Percentiles rank a stretch among this genome's conserved stretches.
Conservation (phyloP, 1,140 invertebrate species). For the Pachyrhynchus sulphureomaculatus region DNA sequence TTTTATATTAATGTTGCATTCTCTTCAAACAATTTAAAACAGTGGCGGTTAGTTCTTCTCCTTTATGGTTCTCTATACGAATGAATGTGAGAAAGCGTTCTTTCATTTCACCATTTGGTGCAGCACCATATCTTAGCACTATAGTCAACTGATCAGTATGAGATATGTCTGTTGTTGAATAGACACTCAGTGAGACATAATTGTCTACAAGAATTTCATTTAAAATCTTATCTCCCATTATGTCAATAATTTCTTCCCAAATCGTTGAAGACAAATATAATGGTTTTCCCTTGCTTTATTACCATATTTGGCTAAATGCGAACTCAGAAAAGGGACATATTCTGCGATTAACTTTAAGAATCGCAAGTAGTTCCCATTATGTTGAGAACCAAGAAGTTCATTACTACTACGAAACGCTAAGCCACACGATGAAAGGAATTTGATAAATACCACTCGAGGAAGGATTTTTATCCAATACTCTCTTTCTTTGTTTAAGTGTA, state of each 20-base stretch:
- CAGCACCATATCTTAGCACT: conserved; percentile 39
- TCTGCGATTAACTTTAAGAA: too few species aligned
- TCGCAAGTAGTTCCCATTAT: conserved; percentile 40
- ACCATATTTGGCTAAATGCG: conserved; percentile 27
- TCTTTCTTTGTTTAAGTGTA: conserved; percentile 12
- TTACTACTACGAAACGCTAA: conserved; percentile 35
- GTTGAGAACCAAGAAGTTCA: conserved; percentile 36
- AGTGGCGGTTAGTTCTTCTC: background rate
- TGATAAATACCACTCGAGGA: conserved; percentile 37
- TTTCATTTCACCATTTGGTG: conserved; percentile 25
- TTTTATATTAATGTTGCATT: conserved; percentile 35
- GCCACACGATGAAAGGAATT: conserved; percentile 30
- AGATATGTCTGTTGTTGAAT: conserved; percentile 45
- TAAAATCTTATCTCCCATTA: background rate
- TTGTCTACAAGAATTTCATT: background rate
- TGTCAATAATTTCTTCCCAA: conserved; percentile 3
- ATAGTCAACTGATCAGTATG: conserved; percentile 47
- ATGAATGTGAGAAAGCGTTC: conserved; percentile 43
- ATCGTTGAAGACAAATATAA: conserved; percentile 6
- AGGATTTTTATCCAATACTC: conserved; percentile 42
- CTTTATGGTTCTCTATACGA: conserved; percentile 1
- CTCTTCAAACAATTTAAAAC: background rate
- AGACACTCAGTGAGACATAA: too few species aligned
- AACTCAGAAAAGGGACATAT: conserved; percentile 27
- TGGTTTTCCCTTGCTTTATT: background rate